These are phyloP conservation scores for Drosophila atroscutellata DNA, from an alignment of 2,888 invertebrate species.

Conservation along the genomic window DNA sequence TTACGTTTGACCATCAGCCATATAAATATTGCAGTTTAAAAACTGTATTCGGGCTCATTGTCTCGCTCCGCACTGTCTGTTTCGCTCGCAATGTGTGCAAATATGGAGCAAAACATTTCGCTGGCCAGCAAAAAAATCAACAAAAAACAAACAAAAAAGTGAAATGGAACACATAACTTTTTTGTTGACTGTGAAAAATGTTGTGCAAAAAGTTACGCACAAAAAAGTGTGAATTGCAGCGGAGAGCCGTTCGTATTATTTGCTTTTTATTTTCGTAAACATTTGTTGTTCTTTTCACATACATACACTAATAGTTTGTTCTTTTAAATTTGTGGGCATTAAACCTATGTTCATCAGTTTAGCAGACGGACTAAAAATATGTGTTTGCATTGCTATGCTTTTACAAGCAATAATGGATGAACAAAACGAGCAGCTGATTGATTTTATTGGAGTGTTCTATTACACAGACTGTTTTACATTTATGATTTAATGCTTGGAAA, in stretches of 20 bases:
- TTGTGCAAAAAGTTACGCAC: slow-evolving; percentile 48
- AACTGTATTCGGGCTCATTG: slow-evolving; percentile 32
- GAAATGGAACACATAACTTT: slow-evolving; percentile 40
- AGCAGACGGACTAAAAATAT: slow-evolving; percentile 3
- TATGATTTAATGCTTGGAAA: not conserved
- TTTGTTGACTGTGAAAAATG: slow-evolving; percentile 58
- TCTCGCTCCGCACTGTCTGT: not conserved
- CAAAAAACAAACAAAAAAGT: not conserved
- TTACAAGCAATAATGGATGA: not conserved
- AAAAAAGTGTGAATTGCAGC: slow-evolving; percentile 58
- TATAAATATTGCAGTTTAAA: slow-evolving; percentile 62
- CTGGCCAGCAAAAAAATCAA: slow-evolving; percentile 11
- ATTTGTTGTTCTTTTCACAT: slow-evolving; percentile 4
- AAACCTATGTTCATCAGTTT: slow-evolving; percentile 32
- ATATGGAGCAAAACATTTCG: slow-evolving; percentile 33
- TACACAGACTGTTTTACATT: not conserved
- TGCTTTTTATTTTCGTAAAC: slow-evolving; percentile 24
- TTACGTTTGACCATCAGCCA: slow-evolving; percentile 56
- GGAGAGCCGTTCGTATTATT: slow-evolving; percentile 27
- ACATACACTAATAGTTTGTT: slow-evolving; percentile 19
- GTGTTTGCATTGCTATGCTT: slow-evolving; percentile 34
- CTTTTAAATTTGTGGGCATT: slow-evolving; percentile 42
- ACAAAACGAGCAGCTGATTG: not conserved
- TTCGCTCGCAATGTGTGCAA: slow-evolving; percentile 18
- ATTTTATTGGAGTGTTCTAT: not conserved